These are phyloP conservation scores for Callyntrura guangdongensis DNA, from an alignment of 2,888 invertebrate species.

Conservation along the genomic window DNA sequence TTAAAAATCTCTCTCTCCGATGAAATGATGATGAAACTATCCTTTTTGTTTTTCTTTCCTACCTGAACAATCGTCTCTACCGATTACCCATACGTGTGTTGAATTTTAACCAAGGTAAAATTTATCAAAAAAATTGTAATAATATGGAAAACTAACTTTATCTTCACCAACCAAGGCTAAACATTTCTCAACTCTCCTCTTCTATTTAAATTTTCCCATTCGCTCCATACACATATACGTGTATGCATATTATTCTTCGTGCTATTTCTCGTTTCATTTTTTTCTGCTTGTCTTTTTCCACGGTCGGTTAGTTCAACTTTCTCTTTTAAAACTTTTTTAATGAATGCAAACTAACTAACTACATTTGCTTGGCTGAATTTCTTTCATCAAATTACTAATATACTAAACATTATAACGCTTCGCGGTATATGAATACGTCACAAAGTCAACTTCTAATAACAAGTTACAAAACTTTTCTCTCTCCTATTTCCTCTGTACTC, in stretches of 20 bases:
- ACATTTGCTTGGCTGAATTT: not conserved
- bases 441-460: not conserved
- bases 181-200: not conserved
- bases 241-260: too few relatives aligned
- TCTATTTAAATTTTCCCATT: conserved; percentile 20
- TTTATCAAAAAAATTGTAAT: not conserved
- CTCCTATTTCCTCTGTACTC: not conserved
- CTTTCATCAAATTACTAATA: not conserved
- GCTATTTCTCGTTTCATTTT: not conserved
- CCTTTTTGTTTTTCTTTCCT: not conserved
- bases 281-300: conserved; percentile 40
- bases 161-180: not conserved
- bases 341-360: conserved; percentile 47
- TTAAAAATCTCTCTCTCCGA: not conserved
- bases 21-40: not conserved
- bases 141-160: conserved; percentile 18
- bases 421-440: not conserved
- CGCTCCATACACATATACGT: not conserved
- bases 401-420: too few relatives aligned
- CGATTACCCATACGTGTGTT: not conserved
- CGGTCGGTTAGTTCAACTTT: not conserved
- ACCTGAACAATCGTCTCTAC: not conserved
- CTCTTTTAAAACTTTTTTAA: conserved; percentile 57
- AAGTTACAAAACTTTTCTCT: conserved; percentile 23
- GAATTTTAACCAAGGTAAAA: not conserved